phyloP scores from a whole-genome alignment of 1,140 invertebrate species.

The Drosophila murphyi region DNA sequence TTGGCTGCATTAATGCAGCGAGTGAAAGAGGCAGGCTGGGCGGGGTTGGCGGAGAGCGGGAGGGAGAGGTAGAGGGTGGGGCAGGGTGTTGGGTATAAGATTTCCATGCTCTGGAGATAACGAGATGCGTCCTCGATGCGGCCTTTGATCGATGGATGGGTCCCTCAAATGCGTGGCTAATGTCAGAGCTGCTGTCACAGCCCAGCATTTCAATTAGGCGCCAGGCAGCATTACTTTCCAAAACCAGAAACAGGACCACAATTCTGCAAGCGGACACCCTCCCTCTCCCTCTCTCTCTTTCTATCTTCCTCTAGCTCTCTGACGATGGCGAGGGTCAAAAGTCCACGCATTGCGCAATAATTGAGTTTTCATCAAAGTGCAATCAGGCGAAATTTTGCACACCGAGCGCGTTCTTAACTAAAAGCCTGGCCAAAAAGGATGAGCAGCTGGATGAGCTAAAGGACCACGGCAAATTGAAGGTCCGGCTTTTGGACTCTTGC shows the following conservation, averaged over 20 bases:
- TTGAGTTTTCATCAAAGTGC: constrained; percentile 83
- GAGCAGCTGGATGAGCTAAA: constrained; percentile 11
- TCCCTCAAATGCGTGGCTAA: constrained; percentile 45
- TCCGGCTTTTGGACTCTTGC: constrained; percentile 9
- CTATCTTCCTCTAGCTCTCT: background rate
- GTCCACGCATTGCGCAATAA: constrained; percentile 61
- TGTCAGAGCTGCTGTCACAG: constrained; percentile 36
- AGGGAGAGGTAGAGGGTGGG: background rate
- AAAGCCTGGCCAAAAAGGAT: constrained; percentile 44
- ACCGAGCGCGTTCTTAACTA: constrained; percentile 81
- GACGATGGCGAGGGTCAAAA: constrained; percentile 21
- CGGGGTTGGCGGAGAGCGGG: background rate
- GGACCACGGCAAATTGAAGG: constrained; percentile 46
- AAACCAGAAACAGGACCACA: too few relatives aligned
- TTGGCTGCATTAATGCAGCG: constrained; percentile 73
- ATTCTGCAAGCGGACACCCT: too few relatives aligned
- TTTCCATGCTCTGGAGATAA: constrained; percentile 32
- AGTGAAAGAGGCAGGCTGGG: background rate
- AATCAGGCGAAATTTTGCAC: constrained; percentile 82
- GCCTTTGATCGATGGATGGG: constrained; percentile 48
- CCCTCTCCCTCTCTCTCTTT: background rate
- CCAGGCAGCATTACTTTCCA: constrained; percentile 30
- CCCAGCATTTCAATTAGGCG: constrained; percentile 47
- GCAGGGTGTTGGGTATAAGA: constrained; percentile 20
- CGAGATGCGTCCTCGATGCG: constrained; percentile 34